Evolutionary conservation across 2,888 invertebrate genomes (phyloP), one percentile per base, ranked within the genome.

Genomic region (Folsomia manolachei): DNA sequence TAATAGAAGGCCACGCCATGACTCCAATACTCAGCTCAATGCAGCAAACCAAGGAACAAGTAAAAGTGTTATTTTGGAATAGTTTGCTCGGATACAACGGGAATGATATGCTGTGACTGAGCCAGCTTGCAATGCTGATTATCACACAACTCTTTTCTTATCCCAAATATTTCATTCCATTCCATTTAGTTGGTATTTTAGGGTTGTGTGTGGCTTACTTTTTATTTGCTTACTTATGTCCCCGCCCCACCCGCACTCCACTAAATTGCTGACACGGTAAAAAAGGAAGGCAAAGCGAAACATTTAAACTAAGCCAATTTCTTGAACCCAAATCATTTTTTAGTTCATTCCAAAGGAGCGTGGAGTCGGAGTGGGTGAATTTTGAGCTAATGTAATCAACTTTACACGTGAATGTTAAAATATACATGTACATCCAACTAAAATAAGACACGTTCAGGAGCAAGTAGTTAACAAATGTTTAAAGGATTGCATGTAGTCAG

Each of bases 1-100:
- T 69, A 70, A 27, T 66, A 52, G 65, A 66, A 66, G 65, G 65
- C 27, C 65, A 66, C 39, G 27, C 52, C 51, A 66, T 66, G 65
- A 39, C 39, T 39, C 39, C 39, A 39, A 39, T 39, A 39, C 39
- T 39, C 14, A n/a, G 39, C 39, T 4, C 39, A 4, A 39, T 39
- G n/a, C 39, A 39, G 4, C 39, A 39, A 14, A 39, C 27, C 25
- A 25, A 62, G 2, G 62, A 23, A 62, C 51, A 51, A 51, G 51
- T n/a, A n/a, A n/a, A n/a, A n/a, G n/a, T n/a, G n/a, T n/a, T n/a
- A n/a, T n/a, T n/a, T n/a, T n/a, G n/a, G n/a, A n/a, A n/a, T n/a
- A n/a, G n/a, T n/a, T n/a, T n/a, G n/a, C n/a, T n/a, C n/a, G n/a
- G n/a, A n/a, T n/a, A n/a, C n/a, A n/a, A n/a, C n/a, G n/a, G n/a